Evolutionary conservation across 1,140 invertebrate species (phyloP).

Genomic region (Drosophila kanapiae): DNA sequence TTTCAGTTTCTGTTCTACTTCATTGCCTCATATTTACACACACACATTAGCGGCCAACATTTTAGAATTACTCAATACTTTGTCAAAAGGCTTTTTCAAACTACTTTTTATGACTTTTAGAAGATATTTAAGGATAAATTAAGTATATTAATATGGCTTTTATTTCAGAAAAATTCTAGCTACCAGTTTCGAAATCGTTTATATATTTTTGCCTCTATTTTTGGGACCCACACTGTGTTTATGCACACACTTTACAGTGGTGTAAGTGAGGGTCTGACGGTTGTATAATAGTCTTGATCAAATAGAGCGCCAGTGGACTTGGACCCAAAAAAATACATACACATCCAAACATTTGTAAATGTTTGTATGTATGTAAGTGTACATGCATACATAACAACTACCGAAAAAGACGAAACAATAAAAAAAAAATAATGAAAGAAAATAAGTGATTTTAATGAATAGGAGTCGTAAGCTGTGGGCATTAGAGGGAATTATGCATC

Average conservation of each 20-base stretch:
- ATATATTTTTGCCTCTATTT: neutral
- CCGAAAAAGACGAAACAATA: conserved; percentile 2
- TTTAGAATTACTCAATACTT: conserved; percentile 9
- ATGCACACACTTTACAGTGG: conserved; percentile 11
- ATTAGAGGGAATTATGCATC: conserved; percentile 15
- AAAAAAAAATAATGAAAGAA: conserved; percentile 15
- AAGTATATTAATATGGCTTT: neutral
- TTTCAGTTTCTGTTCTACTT: conserved; percentile 72
- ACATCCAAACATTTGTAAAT: too few relatives aligned
- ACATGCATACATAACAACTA: neutral
- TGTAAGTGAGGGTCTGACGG: conserved; percentile 11
- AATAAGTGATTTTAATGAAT: conserved; percentile 6
- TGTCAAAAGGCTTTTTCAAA: neutral
- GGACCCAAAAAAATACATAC: conserved; percentile 28
- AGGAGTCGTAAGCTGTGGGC: neutral
- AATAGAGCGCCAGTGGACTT: conserved; percentile 46
- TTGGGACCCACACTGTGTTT: conserved; percentile 2
- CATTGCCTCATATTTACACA: conserved; percentile 51
- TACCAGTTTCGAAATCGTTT: neutral
- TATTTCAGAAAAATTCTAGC: neutral
- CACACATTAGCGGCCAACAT: conserved; percentile 10
- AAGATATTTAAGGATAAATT: too few relatives aligned
- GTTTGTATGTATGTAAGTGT: neutral
- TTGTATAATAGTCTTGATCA: conserved; percentile 57
- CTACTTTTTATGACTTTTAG: too few relatives aligned